These are phyloP conservation scores for Dipus sagitta DNA, from an alignment of 2,797 vertebrate species.

Conservation along the genomic window DNA sequence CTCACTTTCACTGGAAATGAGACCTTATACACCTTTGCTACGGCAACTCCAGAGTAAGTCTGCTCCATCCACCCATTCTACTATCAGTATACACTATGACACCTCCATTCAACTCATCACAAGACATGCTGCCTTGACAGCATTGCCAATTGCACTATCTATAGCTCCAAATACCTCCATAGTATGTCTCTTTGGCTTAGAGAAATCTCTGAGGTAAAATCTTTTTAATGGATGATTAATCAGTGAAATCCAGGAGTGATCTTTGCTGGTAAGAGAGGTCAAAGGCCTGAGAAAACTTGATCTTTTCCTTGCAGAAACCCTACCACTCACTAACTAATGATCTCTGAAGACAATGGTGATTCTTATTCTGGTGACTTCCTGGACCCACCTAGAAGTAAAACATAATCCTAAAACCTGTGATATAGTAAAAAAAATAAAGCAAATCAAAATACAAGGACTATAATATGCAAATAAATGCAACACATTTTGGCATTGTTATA, in stretches of 20 bases:
- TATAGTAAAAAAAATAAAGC: slow-evolving; percentile 34
- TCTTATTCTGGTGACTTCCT: not conserved
- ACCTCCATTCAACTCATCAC: not conserved
- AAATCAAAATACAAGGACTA: slow-evolving; percentile 39
- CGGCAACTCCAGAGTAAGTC: slow-evolving; percentile 6
- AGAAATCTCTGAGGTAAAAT: slow-evolving; percentile 11
- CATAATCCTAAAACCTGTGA: slow-evolving; percentile 1
- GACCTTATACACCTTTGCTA: not conserved
- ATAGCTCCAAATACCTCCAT: not conserved
- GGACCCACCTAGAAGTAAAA: slow-evolving; percentile 16
- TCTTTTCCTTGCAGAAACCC: not conserved
- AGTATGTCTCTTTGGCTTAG: slow-evolving; percentile 11
- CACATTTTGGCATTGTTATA: slow-evolving; percentile 28
- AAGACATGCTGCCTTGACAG: not conserved
- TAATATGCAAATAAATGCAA: not conserved
- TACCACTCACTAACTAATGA: not conserved
- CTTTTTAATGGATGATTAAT: slow-evolving; percentile 12
- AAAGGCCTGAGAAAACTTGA: not conserved
- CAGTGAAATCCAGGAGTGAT: not conserved
- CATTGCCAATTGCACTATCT: not conserved
- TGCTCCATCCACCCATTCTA: not conserved
- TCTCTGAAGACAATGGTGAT: slow-evolving; percentile 23
- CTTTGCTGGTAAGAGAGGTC: not conserved
- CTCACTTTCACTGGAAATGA: not conserved
- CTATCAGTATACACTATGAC: not conserved